Base-by-base conservation (phyloP, 1,140 invertebrate species). In the Neocloeon triangulifer region DNA sequence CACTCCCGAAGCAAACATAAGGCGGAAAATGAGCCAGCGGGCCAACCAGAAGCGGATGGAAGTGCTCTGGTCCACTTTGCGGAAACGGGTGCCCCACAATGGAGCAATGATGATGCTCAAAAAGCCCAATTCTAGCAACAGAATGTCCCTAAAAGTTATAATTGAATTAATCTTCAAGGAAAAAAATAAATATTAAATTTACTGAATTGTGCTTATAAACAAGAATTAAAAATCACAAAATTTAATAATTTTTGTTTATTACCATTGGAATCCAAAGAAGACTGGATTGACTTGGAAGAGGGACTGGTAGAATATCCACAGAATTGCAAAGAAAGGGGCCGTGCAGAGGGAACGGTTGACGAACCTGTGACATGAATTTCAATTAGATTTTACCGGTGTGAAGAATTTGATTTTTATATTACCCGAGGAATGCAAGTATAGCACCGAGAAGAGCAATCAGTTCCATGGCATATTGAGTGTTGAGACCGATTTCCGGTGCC, bases 211-310 rank as follows among this genome's bases (percentile, higher is more conserved):
- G n/a, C n/a, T n/a, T n/a, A 35, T 29, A 10, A 7, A 22, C 9
- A 35, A 17, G n/a, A 30, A n/a, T 25, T n/a, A 16, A 16, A n/a
- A 20, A 37, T 32, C 9, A 8, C 23, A 29, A 13, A 32, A 9
- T 12, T 20, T 16, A 2, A 12, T 29, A 18, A 30, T 21, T 19
- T 30, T 14, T 10, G n/a, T 22, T 38, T 5, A 25, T 25, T 40
- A 55, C 74, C 74, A 81, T 50, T 76, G 73, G 44, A 73, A 75
- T 58, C 61, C 68, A 41, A 79, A 55, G 48, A 82, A 84, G 23
- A 64, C 66, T 55, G 78, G 73, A 15, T 75, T 75, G 39, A 81
- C 64, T 57, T 79, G 69, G 40, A 69, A 76, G 1, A 81, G 39
- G 1, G 76, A 81, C 40, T 69, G 69, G 51, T 81, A 84, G 1